These are phyloP conservation scores for Butastur rufipennis DNA, from an alignment of 2,113 vertebrate genomes.

Conservation along the genomic window DNA sequence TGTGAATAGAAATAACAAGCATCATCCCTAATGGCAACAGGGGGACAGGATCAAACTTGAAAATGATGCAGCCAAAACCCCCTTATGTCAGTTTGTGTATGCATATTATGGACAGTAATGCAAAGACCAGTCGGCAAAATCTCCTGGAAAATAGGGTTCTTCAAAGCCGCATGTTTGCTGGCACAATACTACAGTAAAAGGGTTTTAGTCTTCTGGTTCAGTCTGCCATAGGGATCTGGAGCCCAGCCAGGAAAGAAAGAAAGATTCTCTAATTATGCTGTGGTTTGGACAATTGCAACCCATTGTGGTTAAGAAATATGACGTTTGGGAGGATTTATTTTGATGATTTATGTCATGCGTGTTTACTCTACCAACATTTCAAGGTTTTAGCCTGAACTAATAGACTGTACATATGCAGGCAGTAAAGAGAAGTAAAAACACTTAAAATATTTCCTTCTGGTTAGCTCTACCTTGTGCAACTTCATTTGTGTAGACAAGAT, in stretches of 20 bases:
- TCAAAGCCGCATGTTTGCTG: neutral
- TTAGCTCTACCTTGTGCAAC: neutral
- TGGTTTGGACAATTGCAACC: slow-evolving; percentile 49
- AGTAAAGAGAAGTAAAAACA: slow-evolving; percentile 1
- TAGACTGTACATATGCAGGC: neutral
- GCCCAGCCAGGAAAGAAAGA: neutral
- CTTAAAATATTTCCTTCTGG: neutral
- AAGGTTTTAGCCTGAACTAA: slow-evolving; percentile 11
- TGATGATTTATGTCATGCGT: slow-evolving; percentile 42
- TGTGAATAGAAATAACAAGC: slow-evolving; percentile 36
- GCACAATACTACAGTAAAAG: neutral
- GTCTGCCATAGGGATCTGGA: neutral
- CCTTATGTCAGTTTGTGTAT: fast-evolving
- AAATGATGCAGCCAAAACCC: neutral
- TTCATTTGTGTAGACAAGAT: neutral
- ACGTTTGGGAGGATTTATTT: slow-evolving; percentile 48
- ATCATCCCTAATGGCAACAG: neutral
- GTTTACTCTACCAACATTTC: slow-evolving; percentile 4
- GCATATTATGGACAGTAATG: neutral
- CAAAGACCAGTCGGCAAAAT: neutral
- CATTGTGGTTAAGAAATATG: slow-evolving; percentile 59
- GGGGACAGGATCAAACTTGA: neutral
- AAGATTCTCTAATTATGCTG: slow-evolving; percentile 52
- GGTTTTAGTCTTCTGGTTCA: neutral
- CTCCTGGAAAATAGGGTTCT: neutral